These are phyloP conservation scores for Oryctes rhinoceros DNA, from an alignment of 1,140 invertebrate species.

Conservation along the genomic window DNA sequence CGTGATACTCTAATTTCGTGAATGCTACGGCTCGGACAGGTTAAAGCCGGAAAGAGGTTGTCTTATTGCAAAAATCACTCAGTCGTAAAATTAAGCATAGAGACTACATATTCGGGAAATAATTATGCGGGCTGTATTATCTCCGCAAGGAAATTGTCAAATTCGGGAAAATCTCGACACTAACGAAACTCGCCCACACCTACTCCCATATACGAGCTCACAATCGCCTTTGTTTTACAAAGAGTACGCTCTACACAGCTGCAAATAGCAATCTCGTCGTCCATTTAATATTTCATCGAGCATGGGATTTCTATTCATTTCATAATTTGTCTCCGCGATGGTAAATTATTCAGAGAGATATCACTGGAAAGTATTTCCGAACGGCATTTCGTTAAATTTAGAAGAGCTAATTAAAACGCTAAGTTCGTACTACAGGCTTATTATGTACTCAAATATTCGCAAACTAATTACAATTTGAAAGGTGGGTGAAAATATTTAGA, in stretches of 20 bases:
- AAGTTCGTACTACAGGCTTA: not conserved
- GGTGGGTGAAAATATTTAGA: too few relatives aligned
- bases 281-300: constrained; percentile 35
- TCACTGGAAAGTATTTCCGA: not conserved
- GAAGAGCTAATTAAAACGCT: constrained; percentile 11
- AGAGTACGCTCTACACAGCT: not conserved
- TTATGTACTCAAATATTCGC: not conserved
- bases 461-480: too few relatives aligned
- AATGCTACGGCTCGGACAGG: not conserved
- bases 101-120: constrained; percentile 26
- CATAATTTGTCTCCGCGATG: constrained; percentile 6
- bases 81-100: constrained; percentile 32
- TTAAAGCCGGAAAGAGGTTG: not conserved
- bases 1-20: constrained; percentile 17
- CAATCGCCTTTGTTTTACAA: constrained; percentile 16
- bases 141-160: constrained; percentile 23
- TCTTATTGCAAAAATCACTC: constrained; percentile 32
- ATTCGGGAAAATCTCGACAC: constrained; percentile 23
- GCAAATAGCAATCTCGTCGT: constrained; percentile 8
- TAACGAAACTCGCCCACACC: not conserved
- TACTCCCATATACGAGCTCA: not conserved
- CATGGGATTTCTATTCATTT: constrained; percentile 24
- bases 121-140: constrained; percentile 37
- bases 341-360: not conserved
- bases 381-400: not conserved